Evolutionary conservation across 2,113 vertebrate species (phyloP).

Genomic region (Halichoerus grypus): DNA sequence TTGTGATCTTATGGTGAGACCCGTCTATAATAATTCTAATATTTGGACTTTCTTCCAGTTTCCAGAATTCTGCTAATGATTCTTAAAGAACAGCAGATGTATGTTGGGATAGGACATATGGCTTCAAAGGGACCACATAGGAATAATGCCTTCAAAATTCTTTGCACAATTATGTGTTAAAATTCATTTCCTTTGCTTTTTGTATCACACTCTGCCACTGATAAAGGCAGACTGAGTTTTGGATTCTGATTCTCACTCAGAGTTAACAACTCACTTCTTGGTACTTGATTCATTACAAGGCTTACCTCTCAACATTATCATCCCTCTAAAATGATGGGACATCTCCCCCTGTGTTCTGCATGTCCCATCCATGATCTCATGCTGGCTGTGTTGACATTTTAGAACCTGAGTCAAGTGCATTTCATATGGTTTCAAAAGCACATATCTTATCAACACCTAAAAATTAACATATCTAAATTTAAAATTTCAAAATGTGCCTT

Average conservation of each 20-base stretch:
- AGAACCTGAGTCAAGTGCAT: not conserved
- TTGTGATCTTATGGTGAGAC: not conserved
- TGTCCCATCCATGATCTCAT: not conserved
- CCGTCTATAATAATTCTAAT: not conserved
- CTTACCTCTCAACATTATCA: not conserved
- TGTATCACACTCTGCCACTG: not conserved
- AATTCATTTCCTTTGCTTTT: not conserved
- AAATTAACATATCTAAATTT: slow-evolving; percentile 14
- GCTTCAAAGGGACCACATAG: slow-evolving; percentile 27
- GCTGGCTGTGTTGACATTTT: not conserved
- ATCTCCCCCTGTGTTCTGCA: not conserved
- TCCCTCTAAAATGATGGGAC: not conserved
- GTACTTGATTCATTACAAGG: not conserved
- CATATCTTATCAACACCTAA: not conserved
- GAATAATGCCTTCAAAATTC: slow-evolving; percentile 38
- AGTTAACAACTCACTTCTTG: not conserved
- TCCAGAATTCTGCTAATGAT: slow-evolving; percentile 6
- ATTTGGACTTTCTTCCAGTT: not conserved
- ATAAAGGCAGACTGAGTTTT: not conserved
- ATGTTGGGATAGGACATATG: not conserved
- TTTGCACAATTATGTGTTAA: not conserved
- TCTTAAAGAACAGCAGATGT: slow-evolving; percentile 13
- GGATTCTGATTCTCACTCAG: not conserved
- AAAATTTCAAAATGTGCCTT: not conserved
- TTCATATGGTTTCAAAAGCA: not conserved